Evolutionary conservation across 2,888 invertebrate genomes (phyloP), one percentile per base, ranked within the genome.

Genomic region (Acrobasis repandana): DNA sequence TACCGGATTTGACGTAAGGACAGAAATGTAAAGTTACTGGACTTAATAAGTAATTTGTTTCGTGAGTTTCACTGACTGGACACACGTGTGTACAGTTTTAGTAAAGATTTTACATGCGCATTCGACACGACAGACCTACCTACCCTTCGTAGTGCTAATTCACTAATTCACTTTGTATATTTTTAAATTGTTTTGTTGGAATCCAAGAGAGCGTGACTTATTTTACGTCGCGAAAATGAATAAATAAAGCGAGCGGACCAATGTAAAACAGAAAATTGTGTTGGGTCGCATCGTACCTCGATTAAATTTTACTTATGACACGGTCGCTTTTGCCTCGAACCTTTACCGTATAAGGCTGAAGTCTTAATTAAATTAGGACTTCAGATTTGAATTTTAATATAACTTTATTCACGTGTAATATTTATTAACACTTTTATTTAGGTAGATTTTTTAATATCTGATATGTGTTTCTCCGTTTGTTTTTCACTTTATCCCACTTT

Each of bases 161-260:
- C 43, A 56, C 18, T 56, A 56, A 56, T 56, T 56, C 43, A 56
- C 56, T 56, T 56, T 46, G 16, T 28, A n/a, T 56, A 34, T 56
- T 54, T 56, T 56, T 56, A 18, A 56, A 20, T 38, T 36, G 14
- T 56, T 18, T 38, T 46, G 20, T 20, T 20, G 16, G 43, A 6
- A 14, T 43, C 43, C 43, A 34, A 48, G 16, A n/a, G n/a, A 34
- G 46, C 9, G 15, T 3, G 48, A 48, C 10, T 47, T 56, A 47
- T 56, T 47, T 57, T 49, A 2, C 34, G 15, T 11, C 33, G 18
- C 4, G 38, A 18, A 38, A 16, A 49, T 50, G 20, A 49, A 50
- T 38, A 58, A 58, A 49, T 58, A 49, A 58, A 58, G 18, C 56
- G 46, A 47, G 33, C 16, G 36, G 15, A 56, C 56, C 33, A 46